phyloP scores from a whole-genome alignment of 2,113 vertebrate genomes.

The Oryzias javanicus region DNA sequence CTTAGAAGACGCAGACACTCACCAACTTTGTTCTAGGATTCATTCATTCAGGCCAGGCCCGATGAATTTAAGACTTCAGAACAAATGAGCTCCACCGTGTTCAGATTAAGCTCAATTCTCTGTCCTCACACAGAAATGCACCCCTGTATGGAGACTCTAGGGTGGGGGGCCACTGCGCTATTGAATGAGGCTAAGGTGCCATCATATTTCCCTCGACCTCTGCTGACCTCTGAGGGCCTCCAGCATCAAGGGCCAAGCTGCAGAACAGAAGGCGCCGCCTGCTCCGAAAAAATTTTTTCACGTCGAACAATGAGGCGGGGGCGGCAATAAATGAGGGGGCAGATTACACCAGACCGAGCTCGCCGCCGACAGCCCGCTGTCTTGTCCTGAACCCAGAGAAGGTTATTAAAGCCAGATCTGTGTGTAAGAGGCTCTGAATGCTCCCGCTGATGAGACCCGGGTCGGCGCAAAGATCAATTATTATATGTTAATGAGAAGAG shows the following conservation, averaged over 20 bases:
- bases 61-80: no score
- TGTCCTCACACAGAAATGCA: slow-evolving; percentile 35
- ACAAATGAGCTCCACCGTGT: no score
- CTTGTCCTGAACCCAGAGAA: neutral
- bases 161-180: slow-evolving; percentile 66
- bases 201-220: slow-evolving; percentile 77
- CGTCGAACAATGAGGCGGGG: slow-evolving; percentile 75
- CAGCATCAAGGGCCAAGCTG: slow-evolving; percentile 69
- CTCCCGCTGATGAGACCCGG: slow-evolving; percentile 36
- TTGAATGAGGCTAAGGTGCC: slow-evolving; percentile 71
- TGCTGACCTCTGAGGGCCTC: slow-evolving; percentile 60
- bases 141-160: slow-evolving; percentile 53
- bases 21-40: no score
- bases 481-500: slow-evolving; percentile 71
- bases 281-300: slow-evolving; percentile 75
- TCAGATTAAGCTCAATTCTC: slow-evolving; percentile 10
- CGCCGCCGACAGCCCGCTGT: slow-evolving; percentile 49
- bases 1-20: no score
- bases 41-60: no score
- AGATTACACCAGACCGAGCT: slow-evolving; percentile 60
- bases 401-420: slow-evolving; percentile 29
- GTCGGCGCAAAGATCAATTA: slow-evolving; percentile 60
- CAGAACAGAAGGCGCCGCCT: slow-evolving; percentile 59
- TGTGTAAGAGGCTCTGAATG: slow-evolving; percentile 46
- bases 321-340: slow-evolving; percentile 66